phyloP scores from a whole-genome alignment of 2,888 invertebrate genomes.

The Ptychoptera contaminata region DNA sequence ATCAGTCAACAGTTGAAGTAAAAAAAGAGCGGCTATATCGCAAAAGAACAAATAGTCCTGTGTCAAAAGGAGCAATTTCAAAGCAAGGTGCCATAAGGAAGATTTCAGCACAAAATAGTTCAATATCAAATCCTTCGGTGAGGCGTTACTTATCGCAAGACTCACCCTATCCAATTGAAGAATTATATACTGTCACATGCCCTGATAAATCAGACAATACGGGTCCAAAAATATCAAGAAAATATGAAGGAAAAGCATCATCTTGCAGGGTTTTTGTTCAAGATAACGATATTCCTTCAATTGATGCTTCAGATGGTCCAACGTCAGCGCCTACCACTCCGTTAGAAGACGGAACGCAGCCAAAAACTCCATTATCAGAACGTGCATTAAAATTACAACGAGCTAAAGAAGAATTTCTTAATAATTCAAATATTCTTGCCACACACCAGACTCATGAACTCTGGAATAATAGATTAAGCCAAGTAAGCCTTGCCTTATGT shows the following conservation, averaged over 20 bases:
- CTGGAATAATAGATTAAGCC: slow-evolving; percentile 32
- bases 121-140: slow-evolving; percentile 12
- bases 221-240: slow-evolving; percentile 24
- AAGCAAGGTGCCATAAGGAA: slow-evolving; percentile 14
- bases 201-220: slow-evolving; percentile 25
- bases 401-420: slow-evolving; percentile 56
- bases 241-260: slow-evolving; percentile 21
- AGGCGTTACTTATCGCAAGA: slow-evolving; percentile 11
- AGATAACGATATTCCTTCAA: slow-evolving; percentile 4
- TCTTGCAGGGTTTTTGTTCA: slow-evolving; percentile 17
- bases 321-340: slow-evolving; percentile 16
- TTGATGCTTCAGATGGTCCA: slow-evolving; percentile 1
- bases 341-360: slow-evolving; percentile 14
- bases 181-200: background rate
- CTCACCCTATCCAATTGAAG: background rate
- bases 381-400: slow-evolving; percentile 45
- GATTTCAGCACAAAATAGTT: slow-evolving; percentile 13
- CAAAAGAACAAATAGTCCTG: slow-evolving; percentile 21
- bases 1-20: background rate
- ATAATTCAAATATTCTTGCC: background rate
- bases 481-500: too few species aligned
- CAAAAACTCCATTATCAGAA: slow-evolving; percentile 25
- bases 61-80: background rate
- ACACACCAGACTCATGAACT: background rate
- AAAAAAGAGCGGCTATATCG: slow-evolving; percentile 21